Base-by-base conservation (phyloP, 1,140 invertebrate genomes). In the Panulirus ornatus region DNA sequence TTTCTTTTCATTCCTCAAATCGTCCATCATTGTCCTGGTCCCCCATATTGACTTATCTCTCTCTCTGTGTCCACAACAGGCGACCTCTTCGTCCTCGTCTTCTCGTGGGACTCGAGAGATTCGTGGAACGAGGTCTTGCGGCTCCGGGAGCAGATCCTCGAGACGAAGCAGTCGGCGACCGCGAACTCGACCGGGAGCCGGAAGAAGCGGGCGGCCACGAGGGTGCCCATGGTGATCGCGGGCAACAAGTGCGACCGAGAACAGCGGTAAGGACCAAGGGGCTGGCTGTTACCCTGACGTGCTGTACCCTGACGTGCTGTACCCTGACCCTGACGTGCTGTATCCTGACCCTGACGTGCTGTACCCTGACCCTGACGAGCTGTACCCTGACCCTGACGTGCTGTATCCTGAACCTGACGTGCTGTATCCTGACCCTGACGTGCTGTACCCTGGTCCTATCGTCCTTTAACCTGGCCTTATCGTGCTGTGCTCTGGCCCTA, bases 211-310 rank as follows among this genome's bases (percentile, higher is more conserved):
- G 78, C 89, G 38, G 70, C 83, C 19, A 95, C 95, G 2, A 94
- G 96, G 84, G 96, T 97, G 51, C 96, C 97, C 19, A 97, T 97
- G 96, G 96, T 97, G 30, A 95, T 97, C 66, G 97, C 96, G 1
- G 97, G 97, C 22, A 97, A 97, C 93, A 97, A 97, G 94, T 96
- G 95, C 94, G 97, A 97, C 94, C 95, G 95, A 91, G 96, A 97
- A 81, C 95, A 95, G 92, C 96, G 95, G 96, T 97, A 93, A 93
- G 94, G 27, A 8, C 9, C 16, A 34, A n/a, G n/a, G n/a, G n/a
- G n/a, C n/a, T n/a, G n/a, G n/a, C n/a, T n/a, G n/a, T n/a, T n/a
- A n/a, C n/a, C n/a, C n/a, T n/a, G n/a, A n/a, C n/a, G n/a, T n/a
- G n/a, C n/a, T n/a, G n/a, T n/a, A n/a, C n/a, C n/a, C n/a, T n/a